Conservation (phyloP, 2,888 invertebrate genomes). For the Tortricodes alternella region DNA sequence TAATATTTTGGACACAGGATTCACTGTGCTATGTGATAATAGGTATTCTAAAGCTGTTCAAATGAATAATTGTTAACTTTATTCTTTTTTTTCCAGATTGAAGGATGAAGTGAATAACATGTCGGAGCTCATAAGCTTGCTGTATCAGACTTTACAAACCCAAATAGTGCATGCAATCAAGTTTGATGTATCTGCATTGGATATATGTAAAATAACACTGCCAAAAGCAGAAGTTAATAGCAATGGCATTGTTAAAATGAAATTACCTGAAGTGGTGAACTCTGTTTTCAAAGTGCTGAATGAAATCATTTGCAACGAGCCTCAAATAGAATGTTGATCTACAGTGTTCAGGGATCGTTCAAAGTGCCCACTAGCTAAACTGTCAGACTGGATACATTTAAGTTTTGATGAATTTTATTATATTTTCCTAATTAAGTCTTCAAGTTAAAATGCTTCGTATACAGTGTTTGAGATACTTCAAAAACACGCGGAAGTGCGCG, state of each 20-base stretch:
- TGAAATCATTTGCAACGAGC: constrained; percentile 46
- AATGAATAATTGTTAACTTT: not conserved
- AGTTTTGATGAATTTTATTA: too few relatives aligned
- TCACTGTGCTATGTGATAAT: not conserved
- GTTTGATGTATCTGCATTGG: constrained; percentile 62
- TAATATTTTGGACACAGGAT: too few relatives aligned
- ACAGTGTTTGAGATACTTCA: too few relatives aligned
- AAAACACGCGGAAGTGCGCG: too few relatives aligned
- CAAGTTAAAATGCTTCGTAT: too few relatives aligned
- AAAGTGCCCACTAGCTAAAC: not conserved
- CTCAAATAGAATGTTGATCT: constrained; percentile 14
- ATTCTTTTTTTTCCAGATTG: constrained; percentile 48
- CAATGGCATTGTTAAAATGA: constrained; percentile 67
- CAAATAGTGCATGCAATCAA: constrained; percentile 60
- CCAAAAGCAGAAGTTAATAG: constrained; percentile 66
- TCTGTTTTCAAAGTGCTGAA: constrained; percentile 66
- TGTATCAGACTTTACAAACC: constrained; percentile 65
- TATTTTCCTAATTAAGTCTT: too few relatives aligned
- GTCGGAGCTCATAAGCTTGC: constrained; percentile 50
- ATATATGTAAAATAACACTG: constrained; percentile 59
- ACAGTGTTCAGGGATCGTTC: not conserved
- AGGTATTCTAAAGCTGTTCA: not conserved
- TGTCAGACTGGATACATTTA: too few relatives aligned
- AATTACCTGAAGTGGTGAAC: constrained; percentile 67
- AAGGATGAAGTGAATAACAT: constrained; percentile 52